Evolutionary conservation across 2,113 vertebrate genomes (phyloP).

Genomic region (Sciurus niger): DNA sequence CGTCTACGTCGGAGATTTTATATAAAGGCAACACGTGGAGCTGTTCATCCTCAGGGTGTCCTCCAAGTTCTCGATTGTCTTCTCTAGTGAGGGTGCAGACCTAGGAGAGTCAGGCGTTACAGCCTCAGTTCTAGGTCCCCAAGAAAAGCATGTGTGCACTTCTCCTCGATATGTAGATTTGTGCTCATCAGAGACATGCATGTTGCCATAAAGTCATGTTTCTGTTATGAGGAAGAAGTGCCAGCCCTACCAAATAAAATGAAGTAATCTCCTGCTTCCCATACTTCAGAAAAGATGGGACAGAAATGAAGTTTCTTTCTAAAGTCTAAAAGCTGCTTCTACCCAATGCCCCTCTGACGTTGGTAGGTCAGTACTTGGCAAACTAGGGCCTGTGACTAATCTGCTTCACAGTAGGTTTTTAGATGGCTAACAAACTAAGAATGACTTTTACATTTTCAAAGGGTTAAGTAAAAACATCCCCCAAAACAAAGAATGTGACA

Average conservation of each 20-base stretch:
- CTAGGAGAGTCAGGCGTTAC: constrained; percentile 81
- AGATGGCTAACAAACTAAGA: background rate
- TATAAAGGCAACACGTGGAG: constrained; percentile 98
- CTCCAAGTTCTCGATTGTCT: constrained; percentile 96
- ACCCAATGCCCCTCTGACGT: background rate
- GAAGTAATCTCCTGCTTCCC: background rate
- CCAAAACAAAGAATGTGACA: background rate
- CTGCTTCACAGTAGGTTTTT: background rate
- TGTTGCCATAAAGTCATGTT: background rate
- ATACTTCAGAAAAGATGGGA: background rate
- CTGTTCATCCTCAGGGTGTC: constrained; percentile 96
- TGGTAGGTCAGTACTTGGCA: background rate
- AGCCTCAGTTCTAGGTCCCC: background rate
- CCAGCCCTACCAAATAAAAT: background rate
- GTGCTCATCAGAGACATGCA: background rate
- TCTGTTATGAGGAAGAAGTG: background rate
- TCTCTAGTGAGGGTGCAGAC: constrained; percentile 97
- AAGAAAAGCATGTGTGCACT: no score
- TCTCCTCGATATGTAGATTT: background rate
- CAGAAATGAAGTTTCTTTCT: background rate
- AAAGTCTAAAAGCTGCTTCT: background rate
- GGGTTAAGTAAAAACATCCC: background rate
- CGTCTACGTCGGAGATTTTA: constrained; percentile 95
- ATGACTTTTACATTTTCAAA: background rate
- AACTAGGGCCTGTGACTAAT: background rate